A percentile compares a stretch with the other conserved stretches of the same genome.
Conservation (phyloP, 1,140 invertebrate genomes). For the Drosophila pandora region DNA sequence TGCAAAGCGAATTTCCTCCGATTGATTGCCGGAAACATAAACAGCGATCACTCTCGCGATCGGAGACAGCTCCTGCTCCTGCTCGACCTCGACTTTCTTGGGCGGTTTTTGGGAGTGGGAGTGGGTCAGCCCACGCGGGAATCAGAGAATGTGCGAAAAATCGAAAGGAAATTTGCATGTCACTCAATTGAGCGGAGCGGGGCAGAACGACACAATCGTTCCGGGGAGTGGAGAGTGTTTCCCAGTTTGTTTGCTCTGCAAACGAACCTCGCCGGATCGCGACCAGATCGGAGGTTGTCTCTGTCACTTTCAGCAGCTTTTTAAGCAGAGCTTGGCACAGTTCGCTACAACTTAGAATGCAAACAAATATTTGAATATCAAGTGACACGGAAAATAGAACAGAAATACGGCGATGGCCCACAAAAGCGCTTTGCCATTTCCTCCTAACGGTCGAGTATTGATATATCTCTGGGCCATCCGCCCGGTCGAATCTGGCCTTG, state of each 20-base stretch:
- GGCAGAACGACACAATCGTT: slow-evolving; percentile 44
- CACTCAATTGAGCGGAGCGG: slow-evolving; percentile 66
- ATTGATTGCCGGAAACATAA: slow-evolving; percentile 80
- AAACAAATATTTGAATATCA: slow-evolving; percentile 71
- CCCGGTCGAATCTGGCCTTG: slow-evolving; percentile 21
- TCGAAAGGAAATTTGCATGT: slow-evolving; percentile 80
- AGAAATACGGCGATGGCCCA: slow-evolving; percentile 35
- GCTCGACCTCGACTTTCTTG: slow-evolving; percentile 46
- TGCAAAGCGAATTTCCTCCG: slow-evolving; percentile 47
- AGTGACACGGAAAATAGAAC: slow-evolving; percentile 56
- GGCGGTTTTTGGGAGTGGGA: slow-evolving; percentile 7
- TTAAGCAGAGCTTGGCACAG: slow-evolving; percentile 46
- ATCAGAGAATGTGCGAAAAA: slow-evolving; percentile 76
- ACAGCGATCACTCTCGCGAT: slow-evolving; percentile 43
- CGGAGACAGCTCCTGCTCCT: slow-evolving; percentile 27
- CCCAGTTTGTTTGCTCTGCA: slow-evolving; percentile 40
- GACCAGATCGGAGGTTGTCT: slow-evolving; percentile 1
- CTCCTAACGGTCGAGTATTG: slow-evolving; percentile 49
- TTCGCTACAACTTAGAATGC: slow-evolving; percentile 54
- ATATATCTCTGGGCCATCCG: slow-evolving; percentile 45
- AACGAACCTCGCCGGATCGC: slow-evolving; percentile 34
- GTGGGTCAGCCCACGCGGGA: slow-evolving; percentile 43
- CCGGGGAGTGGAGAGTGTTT: slow-evolving; percentile 30
- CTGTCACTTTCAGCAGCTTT: slow-evolving; percentile 49
- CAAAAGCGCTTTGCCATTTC: slow-evolving; percentile 47